These are phyloP conservation scores for Eclectus roratus DNA, from an alignment of 2,113 vertebrate genomes.

Conservation along the genomic window DNA sequence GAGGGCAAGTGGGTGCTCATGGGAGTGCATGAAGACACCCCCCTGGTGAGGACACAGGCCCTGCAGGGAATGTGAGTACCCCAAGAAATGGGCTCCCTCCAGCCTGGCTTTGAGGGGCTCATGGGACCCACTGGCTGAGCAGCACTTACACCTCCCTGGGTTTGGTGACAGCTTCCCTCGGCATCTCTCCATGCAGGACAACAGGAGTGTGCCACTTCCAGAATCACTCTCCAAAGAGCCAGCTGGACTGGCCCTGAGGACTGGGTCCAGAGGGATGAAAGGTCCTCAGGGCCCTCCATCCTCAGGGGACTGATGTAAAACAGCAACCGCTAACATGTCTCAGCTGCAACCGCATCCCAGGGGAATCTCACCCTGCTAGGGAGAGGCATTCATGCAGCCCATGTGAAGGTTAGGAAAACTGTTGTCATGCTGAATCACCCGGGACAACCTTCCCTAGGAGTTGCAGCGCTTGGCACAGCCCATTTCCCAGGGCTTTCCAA, in stretches of 20 bases:
- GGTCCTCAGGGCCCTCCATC: background rate
- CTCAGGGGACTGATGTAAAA: background rate
- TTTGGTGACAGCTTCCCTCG: background rate
- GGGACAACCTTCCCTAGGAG: background rate
- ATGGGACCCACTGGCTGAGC: background rate
- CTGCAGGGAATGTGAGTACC: background rate
- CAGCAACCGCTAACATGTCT: background rate
- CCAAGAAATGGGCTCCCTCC: accelerated
- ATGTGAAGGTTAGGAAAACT: background rate
- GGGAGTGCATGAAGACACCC: accelerated
- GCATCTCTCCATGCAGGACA: accelerated
- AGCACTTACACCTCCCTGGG: background rate
- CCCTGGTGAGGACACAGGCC: accelerated
- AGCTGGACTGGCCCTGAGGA: background rate
- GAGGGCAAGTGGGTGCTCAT: accelerated
- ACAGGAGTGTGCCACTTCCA: background rate
- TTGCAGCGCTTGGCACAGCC: background rate
- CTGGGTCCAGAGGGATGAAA: accelerated
- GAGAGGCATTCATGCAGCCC: background rate
- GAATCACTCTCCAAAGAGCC: background rate
- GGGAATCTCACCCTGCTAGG: accelerated
- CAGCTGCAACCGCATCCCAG: background rate
- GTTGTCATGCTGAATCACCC: background rate
- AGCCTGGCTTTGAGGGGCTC: background rate
- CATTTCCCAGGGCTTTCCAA: background rate